Evolutionary conservation across 2,888 invertebrate genomes (phyloP), one percentile per base, ranked within the genome.

Genomic region (Macaria notata): DNA sequence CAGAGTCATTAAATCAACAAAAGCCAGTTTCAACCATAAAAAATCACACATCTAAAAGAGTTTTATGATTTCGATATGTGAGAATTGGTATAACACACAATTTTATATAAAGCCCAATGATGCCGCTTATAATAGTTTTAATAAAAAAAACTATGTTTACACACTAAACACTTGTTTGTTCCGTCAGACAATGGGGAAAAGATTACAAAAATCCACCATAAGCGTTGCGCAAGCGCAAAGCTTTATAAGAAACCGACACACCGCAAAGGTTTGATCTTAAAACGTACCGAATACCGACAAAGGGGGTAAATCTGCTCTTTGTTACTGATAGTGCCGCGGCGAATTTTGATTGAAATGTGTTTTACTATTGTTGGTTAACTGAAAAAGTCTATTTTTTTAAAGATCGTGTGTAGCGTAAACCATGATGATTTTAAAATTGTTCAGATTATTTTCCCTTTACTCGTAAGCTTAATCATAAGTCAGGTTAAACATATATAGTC

Each of bases 151-250:
- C 19, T 19, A 69, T 79, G 75, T 79, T 78, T 83, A 79, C 75
- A 77, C 76, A 71, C 76, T 68, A 74, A 76, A 76, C 77, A 79
- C 71, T 76, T 77, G 72, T 76, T 80, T 74, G 68, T 73, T 62
- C 31, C 63, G 71, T 67, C 63, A 71, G 67, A 85, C 81, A 83
- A 80, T 74, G 65, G 68, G 19, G 52, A 59, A 55, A 56, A 78
- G 80, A 83, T 79, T 81, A 82, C 63, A 70, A 70, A 70, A 72
- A 71, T 72, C 69, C 71, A 72, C 78, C 73, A 77, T 80, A 72
- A 72, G 78, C 73, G 78, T 82, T 83, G 78, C 78, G 77, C 78
- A 83, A 80, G 64, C 78, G 74, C 72, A 63, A 73, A 76, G 76
- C 72, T 65, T 46, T 62, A 63, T 76, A 76, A 75, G 66, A 62